Conservation (phyloP, 1,140 invertebrate species). For the Scaptodrosophila lebanonensis region DNA sequence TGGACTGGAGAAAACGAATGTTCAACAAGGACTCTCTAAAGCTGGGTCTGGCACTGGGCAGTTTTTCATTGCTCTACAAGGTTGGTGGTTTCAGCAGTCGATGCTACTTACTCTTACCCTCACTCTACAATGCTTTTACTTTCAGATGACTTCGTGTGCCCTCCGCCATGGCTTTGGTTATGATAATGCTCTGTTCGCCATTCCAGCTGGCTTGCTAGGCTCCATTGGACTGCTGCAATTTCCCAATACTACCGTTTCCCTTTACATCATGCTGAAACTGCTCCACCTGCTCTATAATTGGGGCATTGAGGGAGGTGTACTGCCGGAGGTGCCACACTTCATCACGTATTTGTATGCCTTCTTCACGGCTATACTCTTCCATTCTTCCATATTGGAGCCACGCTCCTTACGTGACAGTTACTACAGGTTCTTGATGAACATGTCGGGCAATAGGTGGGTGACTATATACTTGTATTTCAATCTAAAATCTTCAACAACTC, state of each 20-base stretch:
- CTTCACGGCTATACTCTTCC: slow-evolving; percentile 87
- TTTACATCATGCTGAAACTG: slow-evolving; percentile 85
- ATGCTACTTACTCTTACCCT: too few relatives aligned
- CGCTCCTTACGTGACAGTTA: slow-evolving; percentile 88
- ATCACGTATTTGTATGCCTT: slow-evolving; percentile 84
- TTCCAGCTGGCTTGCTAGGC: slow-evolving; percentile 82
- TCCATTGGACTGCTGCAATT: slow-evolving; percentile 82
- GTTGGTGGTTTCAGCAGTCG: slow-evolving; percentile 69
- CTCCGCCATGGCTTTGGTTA: slow-evolving; percentile 79
- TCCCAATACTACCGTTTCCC: slow-evolving; percentile 82
- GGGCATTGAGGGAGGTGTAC: slow-evolving; percentile 78
- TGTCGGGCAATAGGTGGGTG: slow-evolving; percentile 78
- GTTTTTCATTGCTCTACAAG: slow-evolving; percentile 81
- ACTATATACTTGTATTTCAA: background rate
- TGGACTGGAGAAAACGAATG: slow-evolving; percentile 78
- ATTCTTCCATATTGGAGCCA: slow-evolving; percentile 88
- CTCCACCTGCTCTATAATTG: slow-evolving; percentile 82
- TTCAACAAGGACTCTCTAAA: slow-evolving; percentile 80
- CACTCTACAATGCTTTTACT: background rate
- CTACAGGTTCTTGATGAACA: slow-evolving; percentile 86
- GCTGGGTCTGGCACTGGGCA: slow-evolving; percentile 81
- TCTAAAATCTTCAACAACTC: too few relatives aligned
- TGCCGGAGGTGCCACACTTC: slow-evolving; percentile 82
- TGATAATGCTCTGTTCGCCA: slow-evolving; percentile 80
- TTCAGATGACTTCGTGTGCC: slow-evolving; percentile 79